Evolutionary conservation across 2,888 invertebrate genomes (phyloP), one percentile per base, ranked within the genome.

Genomic region (Hermaeophaga mercurialis): DNA sequence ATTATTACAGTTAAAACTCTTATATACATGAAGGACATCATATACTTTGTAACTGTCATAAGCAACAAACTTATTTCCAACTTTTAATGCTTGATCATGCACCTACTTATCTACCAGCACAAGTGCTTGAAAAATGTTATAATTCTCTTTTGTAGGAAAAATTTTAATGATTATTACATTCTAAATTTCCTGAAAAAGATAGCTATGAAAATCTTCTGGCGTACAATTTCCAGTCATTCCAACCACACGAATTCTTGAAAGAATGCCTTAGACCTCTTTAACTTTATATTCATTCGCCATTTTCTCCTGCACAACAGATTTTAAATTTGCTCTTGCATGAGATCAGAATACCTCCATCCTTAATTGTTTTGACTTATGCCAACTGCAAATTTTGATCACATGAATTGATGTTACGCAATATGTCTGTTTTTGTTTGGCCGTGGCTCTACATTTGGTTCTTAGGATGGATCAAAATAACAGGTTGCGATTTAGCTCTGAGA

Each of bases 221-320:
- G 24, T 28, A 7, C 15, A 49, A 8, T 49, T 41, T 38, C 48
- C 33, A 8, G 46, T 19, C 34, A 52, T 45, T 41, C 52, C 46
- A 28, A 41, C 47, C 11, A 56, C 19, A 31, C 41, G 43, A 24
- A 56, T 5, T 28, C 52, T 46, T 18, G 56, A 43, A 38, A 33
- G 31, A 6, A 52, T 34, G 33, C 56, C 46, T 33, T n/a, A 9
- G 4, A 56, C 12, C 6, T 50, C 41, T 15, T 24, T 12, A 15
- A 56, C 43, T 3, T 39, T 26, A 17, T 52, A 56, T 3, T 46
- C 38, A n/a, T 56, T 43, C 1, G 43, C 14, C 26, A 56, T 33
- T 41, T 46, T 52, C n/a, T n/a, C n/a, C n/a, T n/a, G n/a, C n/a
- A n/a, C n/a, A n/a, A n/a, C n/a, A n/a, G n/a, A n/a, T n/a, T n/a